Evolutionary conservation across 2,888 invertebrate genomes (phyloP).

Genomic region (Cloeon dipterum): DNA sequence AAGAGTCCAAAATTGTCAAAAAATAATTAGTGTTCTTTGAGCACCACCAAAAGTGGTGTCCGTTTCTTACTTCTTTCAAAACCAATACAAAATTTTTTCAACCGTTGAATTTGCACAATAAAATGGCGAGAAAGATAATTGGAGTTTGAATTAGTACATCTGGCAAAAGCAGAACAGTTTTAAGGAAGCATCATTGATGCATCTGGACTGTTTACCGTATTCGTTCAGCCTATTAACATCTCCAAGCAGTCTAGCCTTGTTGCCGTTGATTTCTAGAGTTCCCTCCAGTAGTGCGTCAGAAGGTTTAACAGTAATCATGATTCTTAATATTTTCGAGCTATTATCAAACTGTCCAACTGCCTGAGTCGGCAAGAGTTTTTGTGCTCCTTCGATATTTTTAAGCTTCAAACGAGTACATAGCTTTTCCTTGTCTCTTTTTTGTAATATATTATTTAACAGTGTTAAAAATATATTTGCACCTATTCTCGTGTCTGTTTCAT

Average conservation of each 20-base stretch:
- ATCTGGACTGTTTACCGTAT: constrained; percentile 6
- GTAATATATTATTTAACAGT: constrained; percentile 8
- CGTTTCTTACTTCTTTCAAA: too few relatives aligned
- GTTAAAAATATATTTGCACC: too few relatives aligned
- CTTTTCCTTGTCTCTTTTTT: background rate
- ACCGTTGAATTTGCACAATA: too few relatives aligned
- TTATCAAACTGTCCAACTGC: constrained; percentile 1
- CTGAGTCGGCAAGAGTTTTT: constrained; percentile 3
- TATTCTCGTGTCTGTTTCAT: constrained; percentile 10
- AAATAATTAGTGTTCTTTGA: too few relatives aligned
- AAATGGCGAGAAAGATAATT: too few relatives aligned
- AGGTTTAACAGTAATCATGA: constrained; percentile 1
- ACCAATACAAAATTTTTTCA: too few relatives aligned
- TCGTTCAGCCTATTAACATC: constrained; percentile 5
- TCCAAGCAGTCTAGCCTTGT: constrained; percentile 4
- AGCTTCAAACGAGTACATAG: constrained; percentile 4
- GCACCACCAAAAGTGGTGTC: too few relatives aligned
- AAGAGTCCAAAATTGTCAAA: too few relatives aligned
- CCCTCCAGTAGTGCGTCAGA: constrained; percentile 2
- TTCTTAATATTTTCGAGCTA: constrained; percentile 1
- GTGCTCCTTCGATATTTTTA: constrained; percentile 4
- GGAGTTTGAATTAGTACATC: too few relatives aligned
- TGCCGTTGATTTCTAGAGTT: constrained; percentile 6
- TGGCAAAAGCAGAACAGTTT: constrained; percentile 7
- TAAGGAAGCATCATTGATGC: constrained; percentile 3